These are phyloP conservation scores for Ceratosolen solmsi DNA, from an alignment of 1,140 invertebrate species.

Conservation along the genomic window DNA sequence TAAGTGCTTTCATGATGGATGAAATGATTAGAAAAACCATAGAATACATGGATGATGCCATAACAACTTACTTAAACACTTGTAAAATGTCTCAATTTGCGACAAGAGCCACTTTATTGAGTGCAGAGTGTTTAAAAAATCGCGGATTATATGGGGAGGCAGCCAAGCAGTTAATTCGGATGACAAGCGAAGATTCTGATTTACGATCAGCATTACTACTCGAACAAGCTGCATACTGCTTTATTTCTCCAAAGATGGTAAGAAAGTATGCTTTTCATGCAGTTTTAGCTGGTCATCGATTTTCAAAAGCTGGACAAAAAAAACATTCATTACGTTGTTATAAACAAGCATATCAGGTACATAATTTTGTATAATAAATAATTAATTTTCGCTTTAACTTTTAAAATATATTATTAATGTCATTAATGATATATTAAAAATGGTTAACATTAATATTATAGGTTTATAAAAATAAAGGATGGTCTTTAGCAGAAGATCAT, in stretches of 20 bases:
- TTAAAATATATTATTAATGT: not conserved
- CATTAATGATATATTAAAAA: not conserved
- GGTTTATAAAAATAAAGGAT: constrained; percentile 87
- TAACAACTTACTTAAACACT: constrained; percentile 89
- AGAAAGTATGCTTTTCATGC: constrained; percentile 98
- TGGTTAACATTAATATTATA: constrained; percentile 58
- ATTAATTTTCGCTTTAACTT: not conserved
- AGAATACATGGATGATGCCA: constrained; percentile 95
- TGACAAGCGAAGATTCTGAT: constrained; percentile 96
- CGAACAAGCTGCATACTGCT: constrained; percentile 96
- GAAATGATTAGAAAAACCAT: constrained; percentile 83
- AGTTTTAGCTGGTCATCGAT: constrained; percentile 94
- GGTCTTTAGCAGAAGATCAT: constrained; percentile 95
- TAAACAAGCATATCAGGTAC: constrained; percentile 82
- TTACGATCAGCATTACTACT: constrained; percentile 91
- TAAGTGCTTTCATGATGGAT: constrained; percentile 92
- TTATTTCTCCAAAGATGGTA: constrained; percentile 86
- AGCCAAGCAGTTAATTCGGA: constrained; percentile 92
- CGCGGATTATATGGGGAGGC: constrained; percentile 87
- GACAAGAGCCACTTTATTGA: constrained; percentile 90
- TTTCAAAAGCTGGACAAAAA: constrained; percentile 91
- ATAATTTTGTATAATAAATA: not conserved
- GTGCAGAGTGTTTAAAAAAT: constrained; percentile 88
- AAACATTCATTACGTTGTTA: constrained; percentile 94
- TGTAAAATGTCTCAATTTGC: constrained; percentile 93